Evolutionary conservation across 1,140 invertebrate species (phyloP).

Genomic region (Asobara japonica): DNA sequence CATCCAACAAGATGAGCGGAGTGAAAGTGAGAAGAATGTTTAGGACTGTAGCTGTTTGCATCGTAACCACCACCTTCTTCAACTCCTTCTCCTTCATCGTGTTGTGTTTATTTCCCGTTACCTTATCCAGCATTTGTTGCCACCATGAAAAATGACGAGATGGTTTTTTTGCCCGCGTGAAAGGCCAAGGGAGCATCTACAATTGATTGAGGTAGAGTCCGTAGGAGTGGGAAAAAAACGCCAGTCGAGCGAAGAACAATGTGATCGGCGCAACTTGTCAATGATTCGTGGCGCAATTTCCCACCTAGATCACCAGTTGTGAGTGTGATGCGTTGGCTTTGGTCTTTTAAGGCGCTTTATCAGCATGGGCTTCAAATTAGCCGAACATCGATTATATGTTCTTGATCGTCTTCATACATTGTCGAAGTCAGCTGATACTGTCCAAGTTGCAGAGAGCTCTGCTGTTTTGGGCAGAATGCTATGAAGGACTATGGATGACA

Average conservation of each 20-base stretch:
- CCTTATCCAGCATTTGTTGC: background rate
- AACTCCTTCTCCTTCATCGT: background rate
- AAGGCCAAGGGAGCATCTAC: background rate
- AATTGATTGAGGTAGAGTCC: background rate
- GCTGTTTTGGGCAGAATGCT: no score
- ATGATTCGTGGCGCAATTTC: background rate
- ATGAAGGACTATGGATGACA: no score
- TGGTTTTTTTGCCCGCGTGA: background rate
- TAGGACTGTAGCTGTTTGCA: conserved; percentile 21
- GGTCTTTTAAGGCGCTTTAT: background rate
- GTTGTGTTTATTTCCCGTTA: background rate
- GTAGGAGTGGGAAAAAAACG: background rate
- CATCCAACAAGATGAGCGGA: conserved; percentile 31
- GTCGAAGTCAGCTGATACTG: no score
- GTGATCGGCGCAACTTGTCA: background rate
- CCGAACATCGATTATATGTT: no score
- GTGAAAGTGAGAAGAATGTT: conserved; percentile 46
- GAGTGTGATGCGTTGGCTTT: background rate
- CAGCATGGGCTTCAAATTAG: no score
- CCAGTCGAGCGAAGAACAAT: background rate
- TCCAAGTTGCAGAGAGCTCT: no score
- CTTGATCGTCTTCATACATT: no score
- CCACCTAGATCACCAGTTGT: background rate
- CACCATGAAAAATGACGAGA: background rate
- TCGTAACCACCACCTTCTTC: background rate